Evolutionary conservation across 2,888 invertebrate genomes (phyloP), one percentile per base, ranked within the genome.

Genomic region (Caenorhabditis sp.): DNA sequence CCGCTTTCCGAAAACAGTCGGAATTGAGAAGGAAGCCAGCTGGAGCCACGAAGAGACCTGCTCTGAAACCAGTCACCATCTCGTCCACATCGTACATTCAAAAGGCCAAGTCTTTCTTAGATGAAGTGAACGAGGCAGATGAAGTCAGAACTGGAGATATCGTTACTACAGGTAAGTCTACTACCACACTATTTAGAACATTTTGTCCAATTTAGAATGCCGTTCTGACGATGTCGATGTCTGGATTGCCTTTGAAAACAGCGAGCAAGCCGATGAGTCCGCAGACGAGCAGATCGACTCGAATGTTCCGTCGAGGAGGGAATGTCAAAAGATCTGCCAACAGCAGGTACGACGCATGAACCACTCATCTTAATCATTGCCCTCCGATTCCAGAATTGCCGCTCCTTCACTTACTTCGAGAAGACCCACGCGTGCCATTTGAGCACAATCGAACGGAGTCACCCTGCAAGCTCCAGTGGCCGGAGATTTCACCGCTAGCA

Each of bases 201-300:
- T 43, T 50, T n/a, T n/a, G n/a, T 22, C n/a, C 24, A 7, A 37
- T 72, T 26, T 55, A 79, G 83, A 79, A 48, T 83, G 83, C 53
- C 52, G 59, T 8, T 24, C 55, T 6, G 80, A 76, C 53, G 80
- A 81, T 13, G 65, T 76, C 3, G 62, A 78, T 24, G 79, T 83
- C 4, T 83, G 81, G 81, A 68, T 83, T 20, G 78, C 78, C 11
- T 83, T 83, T 46, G 82, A 83, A 63, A 83, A 83, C 61, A 82
- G 82, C 62, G 55, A 72, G 41, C 76, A 79, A 27, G 59, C 77
- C 1, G 73, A 75, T 11, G 78, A 81, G n/a, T 27, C 52, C 9
- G 61, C 53, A 26, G 30, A 75, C 50, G 30, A 24, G 8, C 53
- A 48, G 0, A 48, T 66, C n/a, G 81, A 77, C 37, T 63, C 72